Base-by-base conservation (phyloP, 2,113 vertebrate species). In the Syngnathus floridae region DNA sequence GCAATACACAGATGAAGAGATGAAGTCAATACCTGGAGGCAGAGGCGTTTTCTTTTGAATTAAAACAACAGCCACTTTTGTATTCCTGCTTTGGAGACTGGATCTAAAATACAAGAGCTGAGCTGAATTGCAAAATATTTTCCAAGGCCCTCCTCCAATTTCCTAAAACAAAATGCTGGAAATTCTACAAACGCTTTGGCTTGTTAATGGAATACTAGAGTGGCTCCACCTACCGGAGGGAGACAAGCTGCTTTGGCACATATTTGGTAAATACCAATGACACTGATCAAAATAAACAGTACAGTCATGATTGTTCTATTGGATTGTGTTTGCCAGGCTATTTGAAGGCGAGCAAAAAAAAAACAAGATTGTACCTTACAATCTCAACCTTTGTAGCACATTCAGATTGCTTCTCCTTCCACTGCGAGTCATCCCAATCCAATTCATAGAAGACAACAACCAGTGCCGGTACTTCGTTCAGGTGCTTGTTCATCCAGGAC, bases 21-120 rank as follows among this genome's bases (percentile, higher is more conserved):
- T 11, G 11, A 11, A 13, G 40, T 12, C 40, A 2, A 41, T 89
- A 98, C 97, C 97, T 93, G 97, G 97, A 36, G 97, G 97, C 35
- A 99, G 86, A 0, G 97, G 97, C 0, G 96, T 98, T 87, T 99
- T 99, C 90, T 97, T 99, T 75, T 99, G 97, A 85, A 99, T 98
- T 79, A 99, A 85, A 87, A 99, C 97, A 54, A 99, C 96, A 17
- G 97, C 97, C 1, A 99, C 96, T 84, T 99, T 99, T 1, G 96
- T 96, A 83, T 98, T 98, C 84, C 96, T 93, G 75, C 97, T 94
- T 81, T 98, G 96, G 51, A 99, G 93, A 86, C 97, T 99, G 66
- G 96, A 94, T 81, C 97, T 99, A 70, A 21, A 67, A 45, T 70
- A 49, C 77, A 57, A 71, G 52, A 21, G 2, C 52, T 5, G 0